phyloP scores from a whole-genome alignment of 2,797 vertebrate species.

The Mallotus villosus region DNA sequence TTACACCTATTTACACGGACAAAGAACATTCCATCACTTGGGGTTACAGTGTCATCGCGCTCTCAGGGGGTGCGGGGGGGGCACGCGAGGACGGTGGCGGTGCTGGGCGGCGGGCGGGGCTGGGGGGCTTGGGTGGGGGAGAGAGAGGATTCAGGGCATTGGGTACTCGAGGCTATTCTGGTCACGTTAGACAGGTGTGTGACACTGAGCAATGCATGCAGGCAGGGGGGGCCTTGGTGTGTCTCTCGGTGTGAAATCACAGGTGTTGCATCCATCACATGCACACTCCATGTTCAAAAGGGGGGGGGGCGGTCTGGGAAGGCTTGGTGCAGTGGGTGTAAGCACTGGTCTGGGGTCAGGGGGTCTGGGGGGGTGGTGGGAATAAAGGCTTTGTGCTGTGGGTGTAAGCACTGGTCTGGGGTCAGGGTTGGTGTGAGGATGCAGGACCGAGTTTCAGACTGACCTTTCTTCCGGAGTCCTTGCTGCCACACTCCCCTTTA shows the following conservation, averaged over 20 bases:
- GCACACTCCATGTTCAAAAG: slow-evolving; percentile 10
- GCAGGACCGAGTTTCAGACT: slow-evolving; percentile 77
- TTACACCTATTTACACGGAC: neutral
- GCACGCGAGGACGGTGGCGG: neutral
- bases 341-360: slow-evolving; percentile 43
- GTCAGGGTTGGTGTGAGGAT: slow-evolving; percentile 53
- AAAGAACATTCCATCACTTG: neutral
- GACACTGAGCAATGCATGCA: slow-evolving; percentile 20
- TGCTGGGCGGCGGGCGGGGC: no score
- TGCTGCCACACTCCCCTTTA: slow-evolving; percentile 99
- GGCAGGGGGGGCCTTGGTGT: slow-evolving; percentile 8
- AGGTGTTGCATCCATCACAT: slow-evolving; percentile 32
- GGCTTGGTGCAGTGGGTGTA: slow-evolving; percentile 5
- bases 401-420: slow-evolving; percentile 33
- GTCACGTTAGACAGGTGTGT: no score
- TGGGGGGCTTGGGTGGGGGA: no score
- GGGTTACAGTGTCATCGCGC: neutral
- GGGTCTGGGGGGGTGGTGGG: slow-evolving; percentile 22
- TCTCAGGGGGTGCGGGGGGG: no score
- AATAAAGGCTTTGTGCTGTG: neutral
- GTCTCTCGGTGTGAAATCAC: slow-evolving; percentile 16
- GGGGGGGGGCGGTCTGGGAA: slow-evolving; percentile 29
- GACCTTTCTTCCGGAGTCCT: slow-evolving; percentile 99
- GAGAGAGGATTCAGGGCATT: no score
- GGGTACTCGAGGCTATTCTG: no score